These are phyloP conservation scores for Campodea augens DNA, from an alignment of 1,140 invertebrate species.

Conservation along the genomic window DNA sequence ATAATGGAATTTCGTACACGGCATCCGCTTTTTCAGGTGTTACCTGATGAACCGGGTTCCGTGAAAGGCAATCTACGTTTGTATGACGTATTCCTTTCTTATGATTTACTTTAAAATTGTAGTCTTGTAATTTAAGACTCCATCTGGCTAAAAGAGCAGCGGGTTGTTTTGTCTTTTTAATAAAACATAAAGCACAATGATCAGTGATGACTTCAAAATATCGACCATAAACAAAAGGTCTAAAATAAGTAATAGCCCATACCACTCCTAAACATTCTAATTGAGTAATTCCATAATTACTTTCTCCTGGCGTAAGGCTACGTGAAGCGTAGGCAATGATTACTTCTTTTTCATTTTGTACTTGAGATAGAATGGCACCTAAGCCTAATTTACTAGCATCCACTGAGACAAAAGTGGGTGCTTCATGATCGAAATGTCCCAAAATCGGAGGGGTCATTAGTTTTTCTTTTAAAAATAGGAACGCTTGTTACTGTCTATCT, in stretches of 20 bases:
- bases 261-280: neutral
- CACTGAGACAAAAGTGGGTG: neutral
- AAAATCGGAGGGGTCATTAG: neutral
- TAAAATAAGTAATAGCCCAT: slow-evolving; percentile 12
- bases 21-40: neutral
- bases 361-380: neutral
- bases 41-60: neutral
- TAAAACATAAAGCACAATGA: slow-evolving; percentile 13
- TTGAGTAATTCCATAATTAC: neutral
- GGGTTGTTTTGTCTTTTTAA: slow-evolving; percentile 7
- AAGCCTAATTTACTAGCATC: neutral
- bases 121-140: slow-evolving; percentile 11
- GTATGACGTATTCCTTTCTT: slow-evolving; percentile 11
- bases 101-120: slow-evolving; percentile 11
- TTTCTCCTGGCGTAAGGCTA: neutral
- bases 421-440: neutral
- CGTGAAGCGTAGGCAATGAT: neutral
- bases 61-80: slow-evolving; percentile 13
- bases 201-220: slow-evolving; percentile 15
- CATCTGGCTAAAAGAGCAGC: slow-evolving; percentile 12
- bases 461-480: neutral
- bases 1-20: neutral
- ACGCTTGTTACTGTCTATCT: slow-evolving; percentile 4
- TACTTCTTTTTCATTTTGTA: neutral
- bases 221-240: slow-evolving; percentile 15